Percentiles rank a stretch among this genome's conserved stretches.
Evolutionary conservation across 1,140 invertebrate genomes (phyloP).

Genomic region (Tetramorium parvispinum): DNA sequence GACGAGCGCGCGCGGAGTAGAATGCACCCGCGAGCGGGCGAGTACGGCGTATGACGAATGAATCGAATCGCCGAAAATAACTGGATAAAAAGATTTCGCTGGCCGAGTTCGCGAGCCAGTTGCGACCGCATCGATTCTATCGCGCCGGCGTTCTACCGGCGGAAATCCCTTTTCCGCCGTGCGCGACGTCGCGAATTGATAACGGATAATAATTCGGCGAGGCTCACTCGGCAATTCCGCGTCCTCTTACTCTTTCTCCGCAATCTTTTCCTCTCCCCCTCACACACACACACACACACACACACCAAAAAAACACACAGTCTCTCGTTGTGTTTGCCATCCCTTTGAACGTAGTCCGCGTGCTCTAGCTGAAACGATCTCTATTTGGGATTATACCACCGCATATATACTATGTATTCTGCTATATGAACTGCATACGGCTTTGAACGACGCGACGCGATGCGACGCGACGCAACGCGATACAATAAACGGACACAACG

Average conservation of each 20-base stretch:
- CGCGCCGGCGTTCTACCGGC: neutral
- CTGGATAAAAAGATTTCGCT: conserved; percentile 67
- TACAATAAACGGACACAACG: conserved; percentile 43
- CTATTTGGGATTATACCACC: conserved; percentile 34
- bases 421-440: conserved; percentile 43
- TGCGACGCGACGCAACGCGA: neutral
- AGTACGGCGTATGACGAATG: conserved; percentile 60
- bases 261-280: neutral
- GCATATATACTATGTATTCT: conserved; percentile 5
- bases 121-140: conserved; percentile 12
- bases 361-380: conserved; percentile 37
- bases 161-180: conserved; percentile 59
- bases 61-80: conserved; percentile 73
- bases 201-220: conserved; percentile 61
- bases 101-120: conserved; percentile 7
- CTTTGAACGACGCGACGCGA: conserved; percentile 28
- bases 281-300: neutral
- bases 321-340: neutral
- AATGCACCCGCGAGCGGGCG: conserved; percentile 10
- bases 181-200: conserved; percentile 50
- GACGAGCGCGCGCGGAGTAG: conserved; percentile 43
- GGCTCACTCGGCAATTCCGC: conserved; percentile 47
- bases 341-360: conserved; percentile 21
- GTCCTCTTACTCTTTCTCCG: neutral
- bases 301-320: neutral